Conservation (phyloP, 2,888 invertebrate genomes). For the Hirtodrosophila alboralis region DNA sequence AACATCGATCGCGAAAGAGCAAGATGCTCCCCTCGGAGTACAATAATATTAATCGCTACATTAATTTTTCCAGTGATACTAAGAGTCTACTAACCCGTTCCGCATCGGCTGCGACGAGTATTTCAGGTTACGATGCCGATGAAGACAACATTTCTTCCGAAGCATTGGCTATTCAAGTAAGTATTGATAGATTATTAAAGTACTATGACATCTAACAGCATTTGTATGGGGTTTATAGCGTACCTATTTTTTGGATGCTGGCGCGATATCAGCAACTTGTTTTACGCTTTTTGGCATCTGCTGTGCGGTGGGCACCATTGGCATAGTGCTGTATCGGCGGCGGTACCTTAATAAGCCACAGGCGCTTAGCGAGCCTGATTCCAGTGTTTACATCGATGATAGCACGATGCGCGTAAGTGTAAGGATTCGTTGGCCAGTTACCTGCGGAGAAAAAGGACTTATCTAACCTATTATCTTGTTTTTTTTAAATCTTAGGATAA, state of each 20-base stretch:
- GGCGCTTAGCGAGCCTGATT: constrained; percentile 93
- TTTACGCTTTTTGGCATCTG: constrained; percentile 88
- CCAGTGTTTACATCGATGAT: constrained; percentile 94
- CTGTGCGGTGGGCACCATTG: constrained; percentile 87
- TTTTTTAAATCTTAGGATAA: constrained; percentile 88
- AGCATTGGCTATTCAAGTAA: constrained; percentile 81
- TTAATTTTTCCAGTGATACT: constrained; percentile 80
- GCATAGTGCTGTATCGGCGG: constrained; percentile 88
- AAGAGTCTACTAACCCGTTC: constrained; percentile 82
- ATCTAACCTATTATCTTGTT: not conserved
- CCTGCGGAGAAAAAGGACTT: not conserved
- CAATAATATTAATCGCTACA: constrained; percentile 79
- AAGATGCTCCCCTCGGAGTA: constrained; percentile 82
- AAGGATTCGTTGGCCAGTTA: constrained; percentile 81
- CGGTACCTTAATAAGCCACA: constrained; percentile 92
- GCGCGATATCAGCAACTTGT: constrained; percentile 89
- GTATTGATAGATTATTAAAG: constrained; percentile 1
- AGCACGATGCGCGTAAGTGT: constrained; percentile 91
- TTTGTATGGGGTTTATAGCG: constrained; percentile 49
- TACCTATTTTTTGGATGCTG: constrained; percentile 85
- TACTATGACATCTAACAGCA: not conserved
- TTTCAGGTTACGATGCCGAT: constrained; percentile 66
- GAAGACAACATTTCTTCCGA: constrained; percentile 82
- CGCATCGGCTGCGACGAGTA: constrained; percentile 73
- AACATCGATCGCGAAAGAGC: constrained; percentile 81